These are phyloP conservation scores for Muscicapa adusta DNA, from an alignment of 2,113 vertebrate species.

Conservation along the genomic window DNA sequence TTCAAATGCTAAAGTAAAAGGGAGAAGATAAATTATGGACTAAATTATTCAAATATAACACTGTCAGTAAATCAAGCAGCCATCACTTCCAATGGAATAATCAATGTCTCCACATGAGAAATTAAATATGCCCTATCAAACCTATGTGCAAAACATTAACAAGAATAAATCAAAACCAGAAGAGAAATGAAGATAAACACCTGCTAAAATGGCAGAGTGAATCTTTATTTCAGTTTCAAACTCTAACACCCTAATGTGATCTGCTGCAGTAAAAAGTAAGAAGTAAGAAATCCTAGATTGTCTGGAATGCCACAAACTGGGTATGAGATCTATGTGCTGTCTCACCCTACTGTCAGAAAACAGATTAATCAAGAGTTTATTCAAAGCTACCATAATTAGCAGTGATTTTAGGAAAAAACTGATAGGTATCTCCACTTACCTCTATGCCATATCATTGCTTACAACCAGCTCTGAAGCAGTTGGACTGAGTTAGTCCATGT, in stretches of 20 bases:
- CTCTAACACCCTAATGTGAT: background rate
- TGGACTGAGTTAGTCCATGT: background rate
- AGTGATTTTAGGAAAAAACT: background rate
- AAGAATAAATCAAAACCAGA: slow-evolving; percentile 17
- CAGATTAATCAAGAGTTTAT: background rate
- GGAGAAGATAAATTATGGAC: slow-evolving; percentile 8
- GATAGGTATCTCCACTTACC: background rate
- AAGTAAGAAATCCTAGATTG: background rate
- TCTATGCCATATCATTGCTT: background rate
- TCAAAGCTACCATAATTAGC: background rate
- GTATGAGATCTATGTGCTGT: background rate
- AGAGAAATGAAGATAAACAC: background rate
- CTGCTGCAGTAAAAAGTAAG: background rate
- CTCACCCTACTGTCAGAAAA: background rate
- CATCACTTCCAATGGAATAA: background rate
- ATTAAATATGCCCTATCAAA: background rate
- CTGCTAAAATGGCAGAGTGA: background rate
- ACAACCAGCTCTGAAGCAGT: background rate
- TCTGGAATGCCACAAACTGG: background rate
- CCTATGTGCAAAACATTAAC: slow-evolving; percentile 10
- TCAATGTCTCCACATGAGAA: background rate
- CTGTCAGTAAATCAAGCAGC: background rate
- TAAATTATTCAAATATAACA: background rate
- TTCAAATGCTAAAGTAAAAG: slow-evolving; percentile 2
- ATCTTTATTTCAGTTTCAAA: background rate